Evolutionary conservation across 2,888 invertebrate genomes (phyloP).

Genomic region (Galerucella nymphaeae): DNA sequence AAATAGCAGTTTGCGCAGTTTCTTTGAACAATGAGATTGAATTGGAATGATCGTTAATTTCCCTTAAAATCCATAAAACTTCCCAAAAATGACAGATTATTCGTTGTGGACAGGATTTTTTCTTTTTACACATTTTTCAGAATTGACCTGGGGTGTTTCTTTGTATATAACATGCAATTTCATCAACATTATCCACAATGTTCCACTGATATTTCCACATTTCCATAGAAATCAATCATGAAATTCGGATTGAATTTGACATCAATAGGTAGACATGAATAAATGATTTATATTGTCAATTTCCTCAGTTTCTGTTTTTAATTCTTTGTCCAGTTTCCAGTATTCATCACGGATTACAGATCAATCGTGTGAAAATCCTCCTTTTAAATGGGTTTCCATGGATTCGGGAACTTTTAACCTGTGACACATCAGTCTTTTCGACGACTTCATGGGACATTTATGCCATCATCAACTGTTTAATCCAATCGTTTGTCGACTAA

Average conservation of each 20-base stretch:
- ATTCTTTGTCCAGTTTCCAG: constrained; percentile 18
- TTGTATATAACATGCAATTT: background rate
- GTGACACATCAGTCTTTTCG: constrained; percentile 38
- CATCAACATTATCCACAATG: background rate
- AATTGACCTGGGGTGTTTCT: too few relatives aligned
- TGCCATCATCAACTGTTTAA: constrained; percentile 39
- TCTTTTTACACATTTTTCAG: too few relatives aligned
- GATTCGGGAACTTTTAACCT: constrained; percentile 36
- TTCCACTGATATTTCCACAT: background rate
- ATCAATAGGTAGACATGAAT: constrained; percentile 11
- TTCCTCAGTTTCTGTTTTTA: constrained; percentile 22
- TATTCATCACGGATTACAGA: constrained; percentile 8
- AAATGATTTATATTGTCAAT: constrained; percentile 38
- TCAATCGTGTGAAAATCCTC: constrained; percentile 31
- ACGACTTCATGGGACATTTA: constrained; percentile 33
- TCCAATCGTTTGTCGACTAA: too few relatives aligned
- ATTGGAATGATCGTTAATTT: too few relatives aligned
- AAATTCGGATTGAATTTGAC: constrained; percentile 26
- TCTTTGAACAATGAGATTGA: too few relatives aligned
- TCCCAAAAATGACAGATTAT: too few relatives aligned
- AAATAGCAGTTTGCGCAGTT: too few relatives aligned
- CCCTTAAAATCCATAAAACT: too few relatives aligned
- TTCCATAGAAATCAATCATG: constrained; percentile 21
- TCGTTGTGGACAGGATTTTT: too few relatives aligned
- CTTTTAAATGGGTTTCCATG: constrained; percentile 23